These are phyloP conservation scores for Daboia siamensis DNA, from an alignment of 2,113 vertebrate genomes.

Conservation along the genomic window DNA sequence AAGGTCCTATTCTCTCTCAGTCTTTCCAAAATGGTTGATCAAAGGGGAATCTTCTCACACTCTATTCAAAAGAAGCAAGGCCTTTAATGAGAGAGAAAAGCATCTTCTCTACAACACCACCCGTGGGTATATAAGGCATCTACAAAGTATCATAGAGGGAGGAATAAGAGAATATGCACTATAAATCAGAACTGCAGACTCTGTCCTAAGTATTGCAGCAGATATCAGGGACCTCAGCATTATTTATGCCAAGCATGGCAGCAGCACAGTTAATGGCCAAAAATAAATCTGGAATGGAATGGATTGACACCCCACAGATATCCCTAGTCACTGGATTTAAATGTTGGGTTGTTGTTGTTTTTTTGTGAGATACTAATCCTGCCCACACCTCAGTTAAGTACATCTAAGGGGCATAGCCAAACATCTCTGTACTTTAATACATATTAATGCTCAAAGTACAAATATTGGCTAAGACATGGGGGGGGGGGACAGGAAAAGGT, in stretches of 20 bases:
- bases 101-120: background rate
- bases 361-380: background rate
- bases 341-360: background rate
- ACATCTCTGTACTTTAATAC: background rate
- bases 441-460: background rate
- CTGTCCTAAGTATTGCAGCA: background rate
- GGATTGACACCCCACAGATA: background rate
- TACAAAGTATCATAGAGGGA: background rate
- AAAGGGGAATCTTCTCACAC: background rate
- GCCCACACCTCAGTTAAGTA: background rate
- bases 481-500: background rate
- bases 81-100: background rate
- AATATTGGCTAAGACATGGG: background rate
- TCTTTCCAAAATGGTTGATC: background rate
- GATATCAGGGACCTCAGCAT: background rate
- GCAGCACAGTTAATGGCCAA: background rate
- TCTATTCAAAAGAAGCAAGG: background rate
- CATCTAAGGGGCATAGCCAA: background rate
- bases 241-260: background rate
- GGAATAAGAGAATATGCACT: background rate
- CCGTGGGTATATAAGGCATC: background rate
- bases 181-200: background rate
- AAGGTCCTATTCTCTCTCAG: background rate
- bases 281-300: background rate
- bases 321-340: background rate